A percentile compares a stretch with the other conserved stretches of the same genome.
Conservation (phyloP, 2,113 vertebrate species). For the Coturnix japonica region DNA sequence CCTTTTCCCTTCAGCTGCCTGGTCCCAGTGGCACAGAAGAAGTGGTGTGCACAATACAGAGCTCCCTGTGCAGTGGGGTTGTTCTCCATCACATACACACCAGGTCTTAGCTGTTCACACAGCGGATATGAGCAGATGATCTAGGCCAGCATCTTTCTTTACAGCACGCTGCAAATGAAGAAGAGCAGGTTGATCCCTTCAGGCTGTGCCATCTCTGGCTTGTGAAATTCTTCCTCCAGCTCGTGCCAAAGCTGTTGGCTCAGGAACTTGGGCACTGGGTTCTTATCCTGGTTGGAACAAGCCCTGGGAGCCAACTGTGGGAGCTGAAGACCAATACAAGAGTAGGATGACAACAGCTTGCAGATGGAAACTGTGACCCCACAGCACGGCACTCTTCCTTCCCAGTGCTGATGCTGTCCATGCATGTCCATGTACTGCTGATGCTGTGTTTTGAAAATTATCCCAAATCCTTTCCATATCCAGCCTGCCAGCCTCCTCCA, state of each 20-base stretch:
- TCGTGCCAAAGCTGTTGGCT: not conserved
- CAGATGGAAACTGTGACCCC: not conserved
- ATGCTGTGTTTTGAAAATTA: not conserved
- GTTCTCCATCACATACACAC: not conserved
- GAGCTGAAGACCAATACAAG: not conserved
- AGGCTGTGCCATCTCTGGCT: not conserved
- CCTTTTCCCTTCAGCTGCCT: rapidly evolving
- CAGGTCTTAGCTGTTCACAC: not conserved
- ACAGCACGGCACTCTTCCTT: no score
- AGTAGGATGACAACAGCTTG: rapidly evolving
- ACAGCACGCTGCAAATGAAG: not conserved
- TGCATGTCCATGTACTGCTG: no score
- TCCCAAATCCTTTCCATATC: not conserved
- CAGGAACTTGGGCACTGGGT: not conserved
- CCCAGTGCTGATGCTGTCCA: not conserved
- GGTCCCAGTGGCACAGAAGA: rapidly evolving
- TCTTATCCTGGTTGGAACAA: not conserved
- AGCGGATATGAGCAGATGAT: not conserved
- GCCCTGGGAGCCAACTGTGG: not conserved
- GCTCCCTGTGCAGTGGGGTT: not conserved
- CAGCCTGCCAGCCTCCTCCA: not conserved
- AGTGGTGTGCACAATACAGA: not conserved
- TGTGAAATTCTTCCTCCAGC: not conserved
- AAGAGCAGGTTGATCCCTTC: not conserved
- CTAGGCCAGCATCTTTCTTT: not conserved